Base-by-base conservation (phyloP, 2,797 vertebrate species). In the Coranthus polyacanthus region DNA sequence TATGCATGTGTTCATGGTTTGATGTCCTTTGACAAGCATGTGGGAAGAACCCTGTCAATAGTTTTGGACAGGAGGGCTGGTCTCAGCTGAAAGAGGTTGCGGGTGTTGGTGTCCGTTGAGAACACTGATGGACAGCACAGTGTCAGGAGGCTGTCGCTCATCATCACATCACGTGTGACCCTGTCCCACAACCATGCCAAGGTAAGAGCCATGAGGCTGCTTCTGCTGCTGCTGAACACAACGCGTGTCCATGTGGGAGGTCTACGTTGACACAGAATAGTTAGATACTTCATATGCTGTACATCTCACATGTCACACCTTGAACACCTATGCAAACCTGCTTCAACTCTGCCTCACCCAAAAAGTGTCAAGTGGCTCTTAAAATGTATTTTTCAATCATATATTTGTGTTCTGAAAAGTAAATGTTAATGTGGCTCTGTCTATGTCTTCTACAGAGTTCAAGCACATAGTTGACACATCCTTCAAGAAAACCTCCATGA, bases 41-140 rank as follows among this genome's bases (percentile, higher is more conserved):
- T 41, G 54, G 69, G 64, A 47, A 68, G 56, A 68, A 44, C 17
- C 38, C 51, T 39, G 73, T 32, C 53, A 34, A 81, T 81, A 59
- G 58, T 6, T 86, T 76, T 50, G 72, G 84, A 90, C 88, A 89
- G 82, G 59, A 58, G 16, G 75, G 67, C 82, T 83, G 47, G 59
- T 73, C 82, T 86, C 75, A 84, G 88, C 89, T 87, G 78, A 82
- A 90, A 88, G 68, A 66, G 58, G 69, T 9, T 68, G 72, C 85
- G 68, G 81, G 82, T 86, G 68, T 87, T 69, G 70, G 63, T 86
- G 51, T 76, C 57, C 36, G 10, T 65, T 16, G 78, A 78, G 77
- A 24, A 81, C 41, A 44, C 37, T 73, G 81, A 88, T 21, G 65
- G 81, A 79, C 83, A 69, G 67, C 55, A 72, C 65, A 61, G 73